phyloP scores from a whole-genome alignment of 1,140 invertebrate species.

The Cotesia chilonis region DNA sequence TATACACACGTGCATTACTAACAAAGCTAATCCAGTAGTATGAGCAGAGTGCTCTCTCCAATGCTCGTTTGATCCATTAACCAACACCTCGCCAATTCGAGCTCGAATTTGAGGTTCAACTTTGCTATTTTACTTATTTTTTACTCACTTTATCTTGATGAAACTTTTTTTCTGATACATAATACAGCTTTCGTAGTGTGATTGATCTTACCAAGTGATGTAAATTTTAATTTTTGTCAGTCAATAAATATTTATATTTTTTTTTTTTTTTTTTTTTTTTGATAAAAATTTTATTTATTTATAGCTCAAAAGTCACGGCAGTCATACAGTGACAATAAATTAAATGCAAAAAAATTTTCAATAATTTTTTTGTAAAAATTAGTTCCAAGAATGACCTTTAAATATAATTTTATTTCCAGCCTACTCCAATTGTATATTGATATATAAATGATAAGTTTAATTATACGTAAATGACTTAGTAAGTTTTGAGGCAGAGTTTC shows the following conservation, averaged over 20 bases:
- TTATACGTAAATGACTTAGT: conserved; percentile 29
- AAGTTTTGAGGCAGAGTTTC: conserved; percentile 9
- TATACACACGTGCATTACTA: conserved; percentile 3
- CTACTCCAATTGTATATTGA: no score
- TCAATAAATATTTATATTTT: background rate
- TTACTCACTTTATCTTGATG: background rate
- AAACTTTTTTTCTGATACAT: no score
- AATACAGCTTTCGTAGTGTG: no score
- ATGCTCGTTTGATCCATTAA: conserved; percentile 14
- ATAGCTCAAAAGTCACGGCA: no score
- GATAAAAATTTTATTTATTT: background rate
- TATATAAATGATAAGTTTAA: conserved; percentile 18
- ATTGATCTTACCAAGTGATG: no score
- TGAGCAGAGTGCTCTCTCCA: background rate
- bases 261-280: no score
- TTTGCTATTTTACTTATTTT: background rate
- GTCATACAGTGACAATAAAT: no score
- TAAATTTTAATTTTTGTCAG: no score
- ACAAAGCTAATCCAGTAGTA: conserved; percentile 30
- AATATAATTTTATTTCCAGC: no score
- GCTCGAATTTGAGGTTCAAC: background rate
- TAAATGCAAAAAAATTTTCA: no score
- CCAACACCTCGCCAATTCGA: background rate
- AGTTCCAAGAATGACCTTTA: no score
- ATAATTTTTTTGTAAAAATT: no score